phyloP scores from a whole-genome alignment of 2,113 vertebrate genomes.

The Apteryx owenii region DNA sequence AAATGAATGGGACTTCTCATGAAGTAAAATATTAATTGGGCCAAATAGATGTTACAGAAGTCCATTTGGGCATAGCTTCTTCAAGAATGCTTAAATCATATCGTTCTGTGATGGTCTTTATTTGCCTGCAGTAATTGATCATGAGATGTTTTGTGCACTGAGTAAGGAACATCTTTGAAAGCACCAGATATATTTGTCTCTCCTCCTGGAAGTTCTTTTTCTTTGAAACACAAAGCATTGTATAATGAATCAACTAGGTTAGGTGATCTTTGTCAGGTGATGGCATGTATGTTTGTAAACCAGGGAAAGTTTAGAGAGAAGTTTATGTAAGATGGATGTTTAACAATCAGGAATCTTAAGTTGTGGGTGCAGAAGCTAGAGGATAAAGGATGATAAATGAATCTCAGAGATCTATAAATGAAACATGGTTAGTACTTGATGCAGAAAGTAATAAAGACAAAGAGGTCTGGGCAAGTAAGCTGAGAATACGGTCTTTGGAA shows the following conservation, averaged over 20 bases:
- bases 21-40: background rate
- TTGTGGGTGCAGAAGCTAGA: background rate
- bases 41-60: background rate
- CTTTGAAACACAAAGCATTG: background rate
- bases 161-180: background rate
- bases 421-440: background rate
- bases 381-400: conserved; percentile 13
- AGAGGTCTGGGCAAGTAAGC: background rate
- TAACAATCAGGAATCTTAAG: background rate
- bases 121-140: background rate
- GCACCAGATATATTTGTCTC: background rate
- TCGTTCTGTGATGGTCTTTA: background rate
- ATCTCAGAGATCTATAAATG: background rate
- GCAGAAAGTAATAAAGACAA: background rate
- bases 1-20: background rate
- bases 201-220: background rate
- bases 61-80: background rate
- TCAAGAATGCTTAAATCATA: background rate
- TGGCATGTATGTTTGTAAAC: background rate
- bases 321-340: background rate
- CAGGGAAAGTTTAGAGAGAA: background rate
- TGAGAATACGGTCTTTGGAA: background rate
- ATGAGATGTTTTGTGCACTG: background rate
- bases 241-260: background rate
- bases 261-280: background rate